Conservation (phyloP, 2,888 invertebrate species). For the Eupsilia transversa region DNA sequence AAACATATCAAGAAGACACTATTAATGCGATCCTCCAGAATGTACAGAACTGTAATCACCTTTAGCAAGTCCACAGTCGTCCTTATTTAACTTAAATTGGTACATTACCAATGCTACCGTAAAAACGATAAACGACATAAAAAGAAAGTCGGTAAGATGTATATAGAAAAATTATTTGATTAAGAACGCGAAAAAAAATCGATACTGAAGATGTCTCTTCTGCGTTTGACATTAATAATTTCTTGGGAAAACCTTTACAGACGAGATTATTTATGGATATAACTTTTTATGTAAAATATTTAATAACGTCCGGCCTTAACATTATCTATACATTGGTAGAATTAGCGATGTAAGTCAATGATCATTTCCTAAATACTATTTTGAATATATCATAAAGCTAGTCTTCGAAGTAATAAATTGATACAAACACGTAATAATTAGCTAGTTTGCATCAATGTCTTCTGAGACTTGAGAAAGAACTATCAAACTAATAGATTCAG, state of each 20-base stretch:
- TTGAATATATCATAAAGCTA: neutral
- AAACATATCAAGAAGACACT: neutral
- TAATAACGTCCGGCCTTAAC: slow-evolving; percentile 15
- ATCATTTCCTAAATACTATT: neutral
- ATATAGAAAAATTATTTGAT: neutral
- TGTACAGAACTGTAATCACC: neutral
- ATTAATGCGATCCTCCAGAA: neutral
- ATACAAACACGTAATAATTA: neutral
- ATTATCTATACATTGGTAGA: neutral
- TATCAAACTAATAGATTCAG: neutral
- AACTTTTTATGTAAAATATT: slow-evolving; percentile 3
- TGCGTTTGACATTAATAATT: slow-evolving; percentile 49
- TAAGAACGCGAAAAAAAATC: neutral
- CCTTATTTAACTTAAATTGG: neutral
- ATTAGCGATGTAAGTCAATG: neutral
- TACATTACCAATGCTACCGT: neutral
- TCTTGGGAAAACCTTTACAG: slow-evolving; percentile 16
- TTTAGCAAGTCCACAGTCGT: neutral
- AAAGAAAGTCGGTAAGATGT: neutral
- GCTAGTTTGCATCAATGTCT: too few species aligned
- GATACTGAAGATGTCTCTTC: slow-evolving; percentile 4
- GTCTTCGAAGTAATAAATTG: neutral
- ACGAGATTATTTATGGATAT: slow-evolving; percentile 25
- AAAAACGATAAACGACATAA: neutral
- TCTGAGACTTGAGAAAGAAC: too few species aligned